Conservation (phyloP, 1,140 invertebrate species). For the Ectropis grisescens region DNA sequence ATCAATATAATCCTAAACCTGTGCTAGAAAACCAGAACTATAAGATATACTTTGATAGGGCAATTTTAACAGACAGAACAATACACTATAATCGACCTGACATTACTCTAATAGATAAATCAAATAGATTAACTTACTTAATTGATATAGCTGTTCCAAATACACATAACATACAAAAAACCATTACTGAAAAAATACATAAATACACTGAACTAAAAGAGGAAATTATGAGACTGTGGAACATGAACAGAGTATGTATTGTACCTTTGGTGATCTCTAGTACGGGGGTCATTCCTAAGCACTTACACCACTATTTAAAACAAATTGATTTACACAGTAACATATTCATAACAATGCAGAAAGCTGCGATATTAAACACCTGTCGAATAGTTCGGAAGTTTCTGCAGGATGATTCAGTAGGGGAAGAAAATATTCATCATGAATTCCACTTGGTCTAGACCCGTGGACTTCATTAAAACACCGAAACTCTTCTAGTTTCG, state of each 20-base stretch:
- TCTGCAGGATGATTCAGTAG: too few relatives aligned
- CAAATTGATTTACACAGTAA: too few relatives aligned
- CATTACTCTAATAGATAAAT: background rate
- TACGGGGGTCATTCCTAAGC: slow-evolving; percentile 1
- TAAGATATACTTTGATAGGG: background rate
- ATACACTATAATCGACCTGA: background rate
- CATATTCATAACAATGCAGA: too few relatives aligned
- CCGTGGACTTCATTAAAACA: too few relatives aligned
- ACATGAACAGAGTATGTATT: background rate
- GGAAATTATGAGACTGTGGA: slow-evolving; percentile 1
- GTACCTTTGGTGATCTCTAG: slow-evolving; percentile 1
- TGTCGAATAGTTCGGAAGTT: too few relatives aligned
- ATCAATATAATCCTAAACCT: background rate
- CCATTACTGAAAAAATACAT: background rate
- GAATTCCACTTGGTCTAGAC: too few relatives aligned
- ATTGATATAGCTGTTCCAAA: slow-evolving; percentile 1
- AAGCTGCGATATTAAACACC: too few relatives aligned
- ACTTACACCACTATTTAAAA: too few relatives aligned
- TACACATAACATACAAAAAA: slow-evolving; percentile 1
- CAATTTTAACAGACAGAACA: background rate
- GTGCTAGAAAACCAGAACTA: background rate
- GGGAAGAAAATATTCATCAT: too few relatives aligned
- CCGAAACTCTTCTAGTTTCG: too few relatives aligned
- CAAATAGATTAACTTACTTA: background rate
- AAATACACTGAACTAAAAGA: slow-evolving; percentile 2